Percentiles rank a stretch among this genome's conserved stretches.
These are phyloP conservation scores for Cyprinodon tularosa DNA, from an alignment of 2,113 vertebrate species.

Conservation along the genomic window DNA sequence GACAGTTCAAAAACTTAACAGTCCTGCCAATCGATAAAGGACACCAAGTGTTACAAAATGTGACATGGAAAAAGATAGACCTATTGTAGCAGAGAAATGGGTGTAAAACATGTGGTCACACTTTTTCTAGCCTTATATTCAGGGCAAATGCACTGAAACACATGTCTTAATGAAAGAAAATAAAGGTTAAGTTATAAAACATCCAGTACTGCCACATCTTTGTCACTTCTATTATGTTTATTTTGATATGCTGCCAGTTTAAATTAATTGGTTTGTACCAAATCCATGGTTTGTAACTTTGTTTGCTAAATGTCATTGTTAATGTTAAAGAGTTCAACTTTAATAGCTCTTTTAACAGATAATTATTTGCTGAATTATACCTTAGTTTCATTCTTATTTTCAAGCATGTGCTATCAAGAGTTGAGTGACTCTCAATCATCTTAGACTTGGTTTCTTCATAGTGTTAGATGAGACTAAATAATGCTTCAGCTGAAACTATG, in stretches of 20 bases:
- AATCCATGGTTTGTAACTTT: not conserved
- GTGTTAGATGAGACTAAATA: not conserved
- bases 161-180: too few species aligned
- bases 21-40: conserved; percentile 28
- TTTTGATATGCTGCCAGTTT: not conserved
- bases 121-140: not conserved
- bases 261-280: not conserved
- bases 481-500: not conserved
- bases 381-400: not conserved
- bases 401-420: not conserved
- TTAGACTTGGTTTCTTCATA: not conserved
- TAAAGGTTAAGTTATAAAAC: not conserved
- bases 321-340: not conserved
- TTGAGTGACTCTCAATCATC: not conserved
- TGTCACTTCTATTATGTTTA: not conserved
- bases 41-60: conserved; percentile 57
- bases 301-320: not conserved
- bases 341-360: not conserved
- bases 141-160: too few species aligned
- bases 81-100: conserved; percentile 26
- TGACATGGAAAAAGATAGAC: conserved; percentile 48
- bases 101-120: not conserved
- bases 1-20: conserved; percentile 54
- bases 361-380: too few species aligned
- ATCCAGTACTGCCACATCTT: not conserved